Base-by-base conservation (phyloP, 2,113 vertebrate species). In the Capreolus pygargus region DNA sequence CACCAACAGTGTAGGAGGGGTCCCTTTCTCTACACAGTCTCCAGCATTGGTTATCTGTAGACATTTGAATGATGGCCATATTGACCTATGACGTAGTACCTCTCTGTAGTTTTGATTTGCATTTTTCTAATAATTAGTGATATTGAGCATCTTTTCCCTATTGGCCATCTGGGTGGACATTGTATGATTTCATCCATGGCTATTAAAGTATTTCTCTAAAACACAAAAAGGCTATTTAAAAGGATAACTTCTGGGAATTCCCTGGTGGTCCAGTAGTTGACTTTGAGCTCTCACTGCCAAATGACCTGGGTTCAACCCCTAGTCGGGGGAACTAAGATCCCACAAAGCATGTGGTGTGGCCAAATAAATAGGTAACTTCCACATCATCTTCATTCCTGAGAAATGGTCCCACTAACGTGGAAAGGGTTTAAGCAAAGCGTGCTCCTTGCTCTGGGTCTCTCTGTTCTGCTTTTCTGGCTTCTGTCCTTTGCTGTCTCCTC, bases 371-470 rank as follows among this genome's bases (percentile, higher is more conserved):
- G 15, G 0, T 58, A 27, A 45, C 64, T 81, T 45, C 3, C 30
- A 39, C 11, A 1, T 30, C 14, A 0, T 25, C 25, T 4, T 19
- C 23, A 25, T 52, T 50, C 70, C 81, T 5, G 36, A 55, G 57
- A 64, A 33, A 61, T 9, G 2, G 7, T 27, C 27, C 50, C 33
- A 90, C 57, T 14, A 25, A 64, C 64, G 1, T 0, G 19, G 67
- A 25, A 61, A 11, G 45, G 57, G 39, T 25, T 78, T 67, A 13
- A 58, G 21, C 14, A 23, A 57, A 28, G 13, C 0, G 0, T 11
- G 6, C 17, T 81, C 11, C 58, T 12, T 1, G 70, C 45, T 25
- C 47, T 7, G 55, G 64, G 78, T 25, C 50, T 16, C 36, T 16
- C 70, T 43, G 7, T 64, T 55, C 27, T 8, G 14, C 74, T 28